Base-by-base conservation (phyloP, 2,113 vertebrate genomes). In the Saccopteryx leptura region DNA sequence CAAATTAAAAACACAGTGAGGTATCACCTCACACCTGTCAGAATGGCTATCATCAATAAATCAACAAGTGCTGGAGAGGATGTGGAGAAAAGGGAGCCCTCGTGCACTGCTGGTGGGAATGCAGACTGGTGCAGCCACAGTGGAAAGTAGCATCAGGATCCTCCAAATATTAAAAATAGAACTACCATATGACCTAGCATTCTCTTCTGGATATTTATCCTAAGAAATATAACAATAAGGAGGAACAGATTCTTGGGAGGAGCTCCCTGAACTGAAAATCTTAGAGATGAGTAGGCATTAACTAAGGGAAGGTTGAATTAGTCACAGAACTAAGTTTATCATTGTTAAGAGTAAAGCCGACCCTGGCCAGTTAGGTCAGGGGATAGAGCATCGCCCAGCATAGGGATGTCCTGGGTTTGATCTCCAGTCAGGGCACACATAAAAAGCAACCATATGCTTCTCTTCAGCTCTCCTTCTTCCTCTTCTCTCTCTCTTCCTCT, bases 281-380 rank as follows among this genome's bases (percentile, higher is more conserved):
- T 88, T 92, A 60, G 87, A 92, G 89, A 81, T 48, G 19, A 90
- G 19, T n/a, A 78, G 71, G 56, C 93, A 58, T 94, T 91, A 82
- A 33, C 28, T 23, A 88, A 13, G 68, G 9, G 95, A 93, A 83
- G 17, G 31, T 31, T 94, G 46, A 75, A 6, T 80, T 88, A 95
- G 17, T 71, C 88, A 95, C 7, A 90, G 26, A 93, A 93, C 17
- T 24, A 91, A 93, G 52, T 65, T 80, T 28, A 86, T 28, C 24
- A 63, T 0, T 58, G 17, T 1, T 69, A 74, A 94, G 18, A 96
- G 28, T 79, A 93, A 90, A 84, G 52, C 65, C 54, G 39, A 39
- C 39, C 39, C 39, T 39, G 39, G 39, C 39, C 39, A 39, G 39
- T 39, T 39, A 39, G 39, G 39, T 39, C 39, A 39, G 39, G 39